Evolutionary conservation across 1,140 invertebrate species (phyloP).

Genomic region (Papilio glaucus): DNA sequence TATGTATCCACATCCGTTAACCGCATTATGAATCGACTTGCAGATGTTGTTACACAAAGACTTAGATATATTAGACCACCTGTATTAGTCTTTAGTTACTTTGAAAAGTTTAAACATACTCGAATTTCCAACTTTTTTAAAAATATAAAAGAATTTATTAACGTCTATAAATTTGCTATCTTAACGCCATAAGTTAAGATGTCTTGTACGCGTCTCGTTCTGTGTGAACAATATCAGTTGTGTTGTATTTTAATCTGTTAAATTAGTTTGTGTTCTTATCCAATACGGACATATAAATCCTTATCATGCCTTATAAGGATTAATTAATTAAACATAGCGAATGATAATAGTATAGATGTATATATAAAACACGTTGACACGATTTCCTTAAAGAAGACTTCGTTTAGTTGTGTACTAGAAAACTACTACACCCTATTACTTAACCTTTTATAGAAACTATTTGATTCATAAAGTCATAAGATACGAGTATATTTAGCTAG

Average conservation of each 20-base stretch:
- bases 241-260: background rate
- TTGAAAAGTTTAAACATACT: too few relatives aligned
- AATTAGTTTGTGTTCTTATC: background rate
- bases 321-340: background rate
- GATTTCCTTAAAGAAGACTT: background rate
- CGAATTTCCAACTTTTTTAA: too few relatives aligned
- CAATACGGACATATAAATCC: background rate
- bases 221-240: too few relatives aligned
- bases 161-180: too few relatives aligned
- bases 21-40: too few relatives aligned
- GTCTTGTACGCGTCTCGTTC: too few relatives aligned
- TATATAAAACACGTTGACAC: background rate
- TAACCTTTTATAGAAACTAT: background rate
- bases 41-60: too few relatives aligned
- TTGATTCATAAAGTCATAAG: background rate
- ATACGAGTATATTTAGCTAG: constrained; percentile 14
- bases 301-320: background rate
- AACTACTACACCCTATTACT: background rate
- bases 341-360: background rate
- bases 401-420: background rate
- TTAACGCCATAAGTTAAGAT: too few relatives aligned
- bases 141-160: too few relatives aligned
- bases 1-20: too few relatives aligned
- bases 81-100: too few relatives aligned
- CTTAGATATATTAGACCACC: too few relatives aligned